Conservation (phyloP, 2,888 invertebrate species). For the Rhagonycha fulva region DNA sequence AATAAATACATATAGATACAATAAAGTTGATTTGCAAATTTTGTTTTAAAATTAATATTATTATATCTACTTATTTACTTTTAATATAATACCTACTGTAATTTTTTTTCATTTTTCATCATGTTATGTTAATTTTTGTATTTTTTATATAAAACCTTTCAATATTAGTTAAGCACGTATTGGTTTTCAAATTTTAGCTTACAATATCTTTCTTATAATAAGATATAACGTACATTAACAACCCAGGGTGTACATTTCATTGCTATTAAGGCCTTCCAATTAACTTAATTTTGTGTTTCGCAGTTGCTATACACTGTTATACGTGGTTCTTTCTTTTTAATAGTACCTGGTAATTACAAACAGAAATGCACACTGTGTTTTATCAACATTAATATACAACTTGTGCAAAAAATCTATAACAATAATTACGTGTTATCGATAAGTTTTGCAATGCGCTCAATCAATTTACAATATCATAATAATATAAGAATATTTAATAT, state of each 20-base stretch:
- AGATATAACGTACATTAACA: conserved; percentile 42
- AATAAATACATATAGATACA: neutral
- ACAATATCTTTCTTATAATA: conserved; percentile 42
- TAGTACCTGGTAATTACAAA: neutral
- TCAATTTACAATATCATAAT: neutral
- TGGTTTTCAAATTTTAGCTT: conserved; percentile 35
- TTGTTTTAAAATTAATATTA: neutral
- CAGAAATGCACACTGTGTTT: neutral
- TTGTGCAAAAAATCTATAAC: neutral
- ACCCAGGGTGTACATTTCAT: conserved; percentile 43
- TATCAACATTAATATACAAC: neutral
- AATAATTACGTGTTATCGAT: neutral
- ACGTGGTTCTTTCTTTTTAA: neutral
- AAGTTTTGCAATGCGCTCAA: neutral
- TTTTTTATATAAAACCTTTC: neutral
- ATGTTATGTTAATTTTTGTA: neutral
- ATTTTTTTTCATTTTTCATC: neutral
- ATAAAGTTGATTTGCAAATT: neutral
- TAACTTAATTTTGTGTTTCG: conserved; percentile 44
- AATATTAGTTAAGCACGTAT: conserved; percentile 31
- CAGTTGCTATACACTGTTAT: conserved; percentile 8
- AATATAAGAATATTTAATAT: neutral
- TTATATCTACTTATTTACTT: neutral
- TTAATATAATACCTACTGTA: neutral
- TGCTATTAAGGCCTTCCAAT: conserved; percentile 44